These are phyloP conservation scores for Lumbricus terrestris DNA, from an alignment of 2,888 invertebrate species.

Conservation along the genomic window DNA sequence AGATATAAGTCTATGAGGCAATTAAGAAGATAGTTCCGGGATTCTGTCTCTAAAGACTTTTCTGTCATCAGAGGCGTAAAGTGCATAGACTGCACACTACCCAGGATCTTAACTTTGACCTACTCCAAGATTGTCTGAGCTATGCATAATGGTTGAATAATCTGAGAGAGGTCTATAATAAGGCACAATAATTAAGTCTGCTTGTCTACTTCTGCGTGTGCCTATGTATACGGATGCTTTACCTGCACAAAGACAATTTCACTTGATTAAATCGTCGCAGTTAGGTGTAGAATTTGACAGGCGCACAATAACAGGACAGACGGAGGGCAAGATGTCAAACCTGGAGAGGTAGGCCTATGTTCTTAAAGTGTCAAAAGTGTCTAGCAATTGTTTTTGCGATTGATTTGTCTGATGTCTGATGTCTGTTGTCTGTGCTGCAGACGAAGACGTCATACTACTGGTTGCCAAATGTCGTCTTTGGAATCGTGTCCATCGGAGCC, in stretches of 20 bases:
- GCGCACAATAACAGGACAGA: not conserved
- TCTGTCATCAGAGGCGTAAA: not conserved
- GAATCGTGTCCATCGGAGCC: slow-evolving; percentile 20
- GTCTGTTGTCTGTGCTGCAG: not conserved
- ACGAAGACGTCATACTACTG: slow-evolving; percentile 28
- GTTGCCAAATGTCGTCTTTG: slow-evolving; percentile 32
- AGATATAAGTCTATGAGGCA: not conserved
- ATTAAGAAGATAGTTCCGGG: not conserved
- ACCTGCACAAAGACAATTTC: too few relatives aligned
- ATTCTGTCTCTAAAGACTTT: not conserved
- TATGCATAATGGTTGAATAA: not conserved
- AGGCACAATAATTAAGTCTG: not conserved
- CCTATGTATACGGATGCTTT: too few relatives aligned
- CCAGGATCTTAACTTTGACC: not conserved
- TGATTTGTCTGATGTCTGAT: not conserved
- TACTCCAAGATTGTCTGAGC: not conserved
- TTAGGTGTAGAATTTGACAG: not conserved
- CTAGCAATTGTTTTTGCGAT: not conserved
- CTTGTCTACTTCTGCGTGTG: not conserved
- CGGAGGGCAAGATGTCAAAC: not conserved
- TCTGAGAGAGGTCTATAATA: too few relatives aligned
- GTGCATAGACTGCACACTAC: not conserved
- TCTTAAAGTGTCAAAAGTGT: not conserved
- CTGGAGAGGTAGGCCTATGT: too few relatives aligned
- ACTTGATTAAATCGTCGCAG: not conserved